phyloP scores from a whole-genome alignment of 2,888 invertebrate genomes.

The Caenorhabditis sp. region DNA sequence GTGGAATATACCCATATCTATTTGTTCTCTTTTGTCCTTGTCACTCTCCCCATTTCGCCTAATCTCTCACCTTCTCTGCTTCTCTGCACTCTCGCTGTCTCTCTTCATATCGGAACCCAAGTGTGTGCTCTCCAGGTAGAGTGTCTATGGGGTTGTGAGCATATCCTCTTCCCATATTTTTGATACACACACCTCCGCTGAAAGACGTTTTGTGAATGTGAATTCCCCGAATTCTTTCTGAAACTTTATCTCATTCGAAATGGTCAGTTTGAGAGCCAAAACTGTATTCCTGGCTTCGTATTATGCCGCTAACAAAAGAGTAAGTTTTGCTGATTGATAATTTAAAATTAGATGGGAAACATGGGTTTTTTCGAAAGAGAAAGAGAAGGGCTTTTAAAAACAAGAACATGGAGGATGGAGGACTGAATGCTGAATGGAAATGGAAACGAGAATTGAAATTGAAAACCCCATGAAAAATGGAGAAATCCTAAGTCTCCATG shows the following conservation, averaged over 20 bases:
- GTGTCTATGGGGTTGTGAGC: not conserved
- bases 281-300: constrained; percentile 63
- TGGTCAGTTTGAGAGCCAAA: constrained; percentile 5
- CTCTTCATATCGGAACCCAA: not conserved
- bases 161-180: not conserved
- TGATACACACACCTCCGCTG: not conserved
- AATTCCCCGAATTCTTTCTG: too few species aligned
- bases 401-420: too few species aligned
- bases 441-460: too few species aligned
- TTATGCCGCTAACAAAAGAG: constrained; percentile 67
- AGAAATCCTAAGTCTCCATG: constrained; percentile 30
- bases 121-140: constrained; percentile 9
- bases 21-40: not conserved
- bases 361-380: not conserved
- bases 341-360: too few species aligned
- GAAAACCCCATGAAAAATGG: not conserved
- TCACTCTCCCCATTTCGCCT: not conserved
- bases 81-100: not conserved
- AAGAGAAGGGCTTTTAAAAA: too few species aligned
- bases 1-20: not conserved
- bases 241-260: too few species aligned
- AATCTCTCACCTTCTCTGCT: not conserved
- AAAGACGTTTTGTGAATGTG: too few species aligned
- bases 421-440: too few species aligned
- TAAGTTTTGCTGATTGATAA: too few species aligned